phyloP scores from a whole-genome alignment of 1,140 invertebrate species.

The Globodera ellingtonae region DNA sequence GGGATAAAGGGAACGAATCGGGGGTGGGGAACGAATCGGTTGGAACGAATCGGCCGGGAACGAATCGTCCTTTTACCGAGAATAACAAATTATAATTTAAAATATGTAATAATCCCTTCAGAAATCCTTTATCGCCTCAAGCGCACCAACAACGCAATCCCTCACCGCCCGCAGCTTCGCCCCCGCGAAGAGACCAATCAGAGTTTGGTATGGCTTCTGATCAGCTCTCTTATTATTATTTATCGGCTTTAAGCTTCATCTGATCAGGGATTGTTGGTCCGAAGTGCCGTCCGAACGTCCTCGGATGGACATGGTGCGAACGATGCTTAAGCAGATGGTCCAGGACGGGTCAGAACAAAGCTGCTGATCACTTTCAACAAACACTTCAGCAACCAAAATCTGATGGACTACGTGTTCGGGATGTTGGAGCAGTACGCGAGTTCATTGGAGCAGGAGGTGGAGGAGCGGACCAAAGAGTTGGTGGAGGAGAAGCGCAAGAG shows the following conservation, averaged over 20 bases:
- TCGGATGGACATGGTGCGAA: slow-evolving; percentile 79
- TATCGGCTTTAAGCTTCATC: slow-evolving; percentile 32
- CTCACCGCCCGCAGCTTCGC: slow-evolving; percentile 35
- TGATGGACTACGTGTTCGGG: slow-evolving; percentile 82
- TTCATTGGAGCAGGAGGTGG: slow-evolving; percentile 81
- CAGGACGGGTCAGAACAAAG: slow-evolving; percentile 37
- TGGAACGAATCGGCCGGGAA: too few species aligned
- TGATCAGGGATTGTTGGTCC: slow-evolving; percentile 69
- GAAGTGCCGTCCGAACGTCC: slow-evolving; percentile 85
- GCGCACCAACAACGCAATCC: slow-evolving; percentile 27
- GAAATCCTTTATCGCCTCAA: slow-evolving; percentile 44
- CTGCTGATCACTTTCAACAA: slow-evolving; percentile 20
- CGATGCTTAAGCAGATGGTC: slow-evolving; percentile 45
- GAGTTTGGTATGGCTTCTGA: slow-evolving; percentile 27
- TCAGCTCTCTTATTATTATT: background rate
- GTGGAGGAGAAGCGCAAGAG: slow-evolving; percentile 95
- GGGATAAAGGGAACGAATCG: too few species aligned
- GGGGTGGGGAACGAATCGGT: too few species aligned
- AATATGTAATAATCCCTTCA: slow-evolving; percentile 17
- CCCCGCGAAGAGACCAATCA: slow-evolving; percentile 42
- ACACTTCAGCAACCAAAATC: slow-evolving; percentile 78
- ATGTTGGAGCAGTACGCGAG: slow-evolving; percentile 85
- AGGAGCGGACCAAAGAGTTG: slow-evolving; percentile 86
- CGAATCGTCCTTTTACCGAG: too few species aligned
- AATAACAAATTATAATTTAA: background rate